Conservation (phyloP, 2,888 invertebrate genomes). For the Elgonia sp. region DNA sequence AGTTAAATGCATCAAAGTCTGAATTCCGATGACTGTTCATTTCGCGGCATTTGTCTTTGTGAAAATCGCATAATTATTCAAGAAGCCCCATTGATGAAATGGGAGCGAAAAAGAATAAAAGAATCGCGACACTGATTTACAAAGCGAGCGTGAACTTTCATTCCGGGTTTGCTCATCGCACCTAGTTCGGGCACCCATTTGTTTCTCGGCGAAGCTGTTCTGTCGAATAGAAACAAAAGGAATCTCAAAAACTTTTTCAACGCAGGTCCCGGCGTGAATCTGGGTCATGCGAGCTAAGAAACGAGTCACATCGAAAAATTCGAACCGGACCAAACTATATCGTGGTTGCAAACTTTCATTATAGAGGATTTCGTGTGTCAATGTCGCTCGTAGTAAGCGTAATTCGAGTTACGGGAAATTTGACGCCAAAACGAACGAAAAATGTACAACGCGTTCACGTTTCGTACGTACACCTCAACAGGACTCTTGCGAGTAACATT, state of each 20-base stretch:
- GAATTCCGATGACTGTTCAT: conserved; percentile 30
- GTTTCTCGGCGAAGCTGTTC: conserved; percentile 58
- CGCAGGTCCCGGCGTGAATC: conserved; percentile 47
- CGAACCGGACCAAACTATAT: conserved; percentile 28
- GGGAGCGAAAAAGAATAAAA: conserved; percentile 52
- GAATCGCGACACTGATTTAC: conserved; percentile 58
- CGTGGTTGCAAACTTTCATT: conserved; percentile 43
- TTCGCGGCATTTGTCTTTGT: conserved; percentile 16
- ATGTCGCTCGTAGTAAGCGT: conserved; percentile 68
- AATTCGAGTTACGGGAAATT: conserved; percentile 84
- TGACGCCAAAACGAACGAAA: conserved; percentile 83
- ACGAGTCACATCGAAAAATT: conserved; percentile 33
- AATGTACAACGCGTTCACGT: conserved; percentile 76
- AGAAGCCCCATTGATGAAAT: conserved; percentile 45
- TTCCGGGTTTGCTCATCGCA: conserved; percentile 50
- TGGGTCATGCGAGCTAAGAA: conserved; percentile 61
- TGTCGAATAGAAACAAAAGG: conserved; percentile 63
- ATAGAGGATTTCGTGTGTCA: conserved; percentile 70
- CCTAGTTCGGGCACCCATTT: conserved; percentile 49
- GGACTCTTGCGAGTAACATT: conserved; percentile 47
- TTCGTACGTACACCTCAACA: conserved; percentile 5
- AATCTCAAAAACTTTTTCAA: conserved; percentile 64
- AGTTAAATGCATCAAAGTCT: neutral
- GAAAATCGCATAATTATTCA: conserved; percentile 47
- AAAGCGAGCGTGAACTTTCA: conserved; percentile 62